Percentiles rank a stretch among this genome's conserved stretches.
Evolutionary conservation across 2,888 invertebrate genomes (phyloP).

Genomic region (Oscheius sp.): DNA sequence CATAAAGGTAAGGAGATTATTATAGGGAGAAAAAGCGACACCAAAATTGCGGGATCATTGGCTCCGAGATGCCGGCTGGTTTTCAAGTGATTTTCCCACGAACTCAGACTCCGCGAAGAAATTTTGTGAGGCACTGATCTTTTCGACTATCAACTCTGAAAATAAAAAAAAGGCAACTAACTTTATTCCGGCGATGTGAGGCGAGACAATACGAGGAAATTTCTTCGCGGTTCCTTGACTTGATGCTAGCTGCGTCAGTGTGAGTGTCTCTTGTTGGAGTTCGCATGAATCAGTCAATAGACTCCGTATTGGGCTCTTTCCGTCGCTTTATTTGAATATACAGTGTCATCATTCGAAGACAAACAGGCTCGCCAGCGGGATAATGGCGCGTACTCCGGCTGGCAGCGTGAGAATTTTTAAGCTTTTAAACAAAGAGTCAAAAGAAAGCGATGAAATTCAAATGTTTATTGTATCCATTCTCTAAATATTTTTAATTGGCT

Average conservation of each 20-base stretch:
- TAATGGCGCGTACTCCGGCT: no score
- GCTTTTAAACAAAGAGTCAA: no score
- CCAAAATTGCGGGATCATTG: not conserved
- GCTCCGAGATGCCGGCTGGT: not conserved
- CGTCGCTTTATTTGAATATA: constrained; percentile 25
- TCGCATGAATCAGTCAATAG: constrained; percentile 27
- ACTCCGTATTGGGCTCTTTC: constrained; percentile 20
- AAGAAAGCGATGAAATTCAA: no score
- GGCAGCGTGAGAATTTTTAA: no score
- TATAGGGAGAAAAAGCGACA: not conserved
- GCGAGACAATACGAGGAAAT: constrained; percentile 3
- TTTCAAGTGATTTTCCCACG: constrained; percentile 16
- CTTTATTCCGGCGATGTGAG: constrained; percentile 15
- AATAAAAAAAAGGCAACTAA: not conserved
- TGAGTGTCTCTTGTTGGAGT: not conserved
- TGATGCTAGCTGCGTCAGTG: not conserved
- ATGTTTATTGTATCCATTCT: no score
- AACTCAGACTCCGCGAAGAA: not conserved
- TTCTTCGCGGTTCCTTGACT: not conserved
- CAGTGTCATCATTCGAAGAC: constrained; percentile 27
- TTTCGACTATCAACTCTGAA: not conserved
- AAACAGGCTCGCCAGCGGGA: no score
- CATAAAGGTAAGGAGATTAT: not conserved
- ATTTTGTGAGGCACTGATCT: not conserved
- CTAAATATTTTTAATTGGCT: no score